These are phyloP conservation scores for Varanus komodoensis DNA, from an alignment of 2,113 vertebrate species.

Conservation along the genomic window DNA sequence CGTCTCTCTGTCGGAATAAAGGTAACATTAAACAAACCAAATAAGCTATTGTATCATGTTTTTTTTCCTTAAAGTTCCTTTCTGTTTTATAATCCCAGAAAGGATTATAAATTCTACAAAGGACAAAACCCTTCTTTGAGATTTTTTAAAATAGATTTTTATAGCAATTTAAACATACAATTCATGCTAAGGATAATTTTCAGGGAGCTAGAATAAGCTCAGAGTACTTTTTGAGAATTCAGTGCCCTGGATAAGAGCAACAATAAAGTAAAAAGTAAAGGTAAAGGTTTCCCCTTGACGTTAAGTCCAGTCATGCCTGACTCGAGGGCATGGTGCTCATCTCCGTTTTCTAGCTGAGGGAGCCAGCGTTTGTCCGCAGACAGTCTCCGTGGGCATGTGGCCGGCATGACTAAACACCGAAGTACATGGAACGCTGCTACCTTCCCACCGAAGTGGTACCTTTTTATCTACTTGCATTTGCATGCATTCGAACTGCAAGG, in stretches of 20 bases:
- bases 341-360: too few relatives aligned
- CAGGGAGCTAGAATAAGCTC: neutral
- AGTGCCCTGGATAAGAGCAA: neutral
- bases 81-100: neutral
- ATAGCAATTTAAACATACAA: neutral
- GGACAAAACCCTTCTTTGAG: neutral
- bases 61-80: neutral
- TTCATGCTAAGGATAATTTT: neutral
- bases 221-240: neutral
- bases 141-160: neutral
- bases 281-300: too few relatives aligned
- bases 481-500: too few relatives aligned
- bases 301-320: too few relatives aligned
- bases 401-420: too few relatives aligned
- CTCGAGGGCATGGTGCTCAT: too few relatives aligned
- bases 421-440: too few relatives aligned
- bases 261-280: neutral
- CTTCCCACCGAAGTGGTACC: too few relatives aligned
- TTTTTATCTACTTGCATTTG: too few relatives aligned
- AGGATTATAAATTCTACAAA: neutral
- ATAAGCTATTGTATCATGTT: neutral
- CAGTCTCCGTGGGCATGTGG: too few relatives aligned
- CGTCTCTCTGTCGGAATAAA: neutral
- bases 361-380: too few relatives aligned
- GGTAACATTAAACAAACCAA: neutral